phyloP scores from a whole-genome alignment of 2,113 vertebrate species.

The Globicephala melas region DNA sequence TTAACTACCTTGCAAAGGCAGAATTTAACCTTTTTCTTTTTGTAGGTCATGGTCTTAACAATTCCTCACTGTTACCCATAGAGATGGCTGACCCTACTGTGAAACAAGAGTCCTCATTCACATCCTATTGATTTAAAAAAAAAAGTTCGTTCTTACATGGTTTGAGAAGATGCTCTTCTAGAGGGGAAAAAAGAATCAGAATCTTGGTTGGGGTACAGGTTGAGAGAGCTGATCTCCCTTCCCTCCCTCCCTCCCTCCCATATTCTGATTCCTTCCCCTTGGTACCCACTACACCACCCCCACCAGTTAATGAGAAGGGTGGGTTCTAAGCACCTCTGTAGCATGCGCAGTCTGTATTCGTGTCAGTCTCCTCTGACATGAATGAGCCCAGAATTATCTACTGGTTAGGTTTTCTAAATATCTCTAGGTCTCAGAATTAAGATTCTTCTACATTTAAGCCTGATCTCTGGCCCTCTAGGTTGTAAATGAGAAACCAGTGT shows the following conservation, averaged over 20 bases:
- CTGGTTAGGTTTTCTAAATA: not conserved
- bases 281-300: not conserved
- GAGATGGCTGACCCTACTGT: not conserved
- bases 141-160: not conserved
- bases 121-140: not conserved
- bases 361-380: not conserved
- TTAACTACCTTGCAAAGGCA: not conserved
- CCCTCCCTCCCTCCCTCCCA: not conserved
- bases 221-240: not conserved
- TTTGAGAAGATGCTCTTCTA: not conserved
- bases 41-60: not conserved
- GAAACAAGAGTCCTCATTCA: not conserved
- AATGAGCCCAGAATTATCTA: not conserved
- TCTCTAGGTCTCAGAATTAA: constrained; percentile 1
- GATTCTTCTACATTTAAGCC: not conserved
- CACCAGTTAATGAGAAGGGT: not conserved
- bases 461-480: not conserved
- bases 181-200: not conserved
- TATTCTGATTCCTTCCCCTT: not conserved
- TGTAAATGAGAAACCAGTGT: not conserved
- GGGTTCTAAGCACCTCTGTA: not conserved
- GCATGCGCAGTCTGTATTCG: not conserved
- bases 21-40: not conserved
- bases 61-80: not conserved
- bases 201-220: not conserved